Evolutionary conservation across 2,113 vertebrate genomes (phyloP).

Genomic region (Tupaia chinensis): DNA sequence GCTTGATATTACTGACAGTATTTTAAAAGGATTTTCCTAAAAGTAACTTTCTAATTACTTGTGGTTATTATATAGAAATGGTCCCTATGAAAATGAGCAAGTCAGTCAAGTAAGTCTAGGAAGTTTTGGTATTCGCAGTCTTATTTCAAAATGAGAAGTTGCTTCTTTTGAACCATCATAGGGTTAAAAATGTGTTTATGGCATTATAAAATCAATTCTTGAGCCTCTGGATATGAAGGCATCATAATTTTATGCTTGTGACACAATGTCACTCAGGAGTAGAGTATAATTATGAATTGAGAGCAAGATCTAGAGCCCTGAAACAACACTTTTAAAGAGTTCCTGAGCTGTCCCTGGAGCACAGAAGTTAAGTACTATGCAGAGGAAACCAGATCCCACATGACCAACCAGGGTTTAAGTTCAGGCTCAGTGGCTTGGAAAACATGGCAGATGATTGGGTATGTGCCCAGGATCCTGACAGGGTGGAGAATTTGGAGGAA

Average conservation of each 20-base stretch:
- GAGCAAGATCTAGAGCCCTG: neutral
- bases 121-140: neutral
- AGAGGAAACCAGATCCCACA: no score
- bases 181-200: neutral
- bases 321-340: neutral
- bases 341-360: neutral
- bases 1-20: neutral
- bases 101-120: neutral
- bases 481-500: no score
- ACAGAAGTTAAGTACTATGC: no score
- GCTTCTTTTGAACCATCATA: neutral
- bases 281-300: neutral
- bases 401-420: no score
- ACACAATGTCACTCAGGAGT: neutral
- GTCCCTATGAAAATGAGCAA: neutral
- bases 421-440: no score
- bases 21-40: neutral
- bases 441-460: no score
- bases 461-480: no score
- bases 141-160: neutral
- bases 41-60: neutral
- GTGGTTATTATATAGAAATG: neutral
- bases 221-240: neutral
- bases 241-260: neutral
- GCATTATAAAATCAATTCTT: neutral